Evolutionary conservation across 2,113 vertebrate genomes (phyloP).

Genomic region (Enhydra lutris): DNA sequence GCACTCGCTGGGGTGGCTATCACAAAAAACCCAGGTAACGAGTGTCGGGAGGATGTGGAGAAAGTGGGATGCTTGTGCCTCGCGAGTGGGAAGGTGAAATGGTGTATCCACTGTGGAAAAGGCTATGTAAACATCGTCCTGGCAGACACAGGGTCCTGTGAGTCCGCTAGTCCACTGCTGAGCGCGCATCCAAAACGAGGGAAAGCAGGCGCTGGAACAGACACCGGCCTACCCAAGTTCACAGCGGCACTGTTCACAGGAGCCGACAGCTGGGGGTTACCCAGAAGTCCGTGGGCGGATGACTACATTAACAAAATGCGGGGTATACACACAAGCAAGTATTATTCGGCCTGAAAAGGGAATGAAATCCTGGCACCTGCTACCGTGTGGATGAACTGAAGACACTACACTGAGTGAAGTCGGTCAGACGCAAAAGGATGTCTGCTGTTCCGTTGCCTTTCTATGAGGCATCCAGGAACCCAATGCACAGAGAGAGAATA

Average conservation of each 20-base stretch:
- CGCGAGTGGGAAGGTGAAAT: neutral
- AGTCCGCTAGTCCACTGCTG: neutral
- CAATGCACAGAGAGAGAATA: neutral
- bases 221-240: neutral
- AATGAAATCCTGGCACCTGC: neutral
- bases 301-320: neutral
- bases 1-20: no score
- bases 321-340: neutral
- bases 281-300: no score
- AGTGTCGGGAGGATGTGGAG: neutral
- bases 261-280: neutral
- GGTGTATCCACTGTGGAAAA: neutral
- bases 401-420: neutral
- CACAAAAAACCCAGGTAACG: no score
- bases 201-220: neutral
- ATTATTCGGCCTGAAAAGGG: neutral
- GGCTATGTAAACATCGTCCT: fast-evolving
- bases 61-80: fast-evolving
- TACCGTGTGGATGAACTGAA: neutral
- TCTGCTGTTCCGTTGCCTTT: neutral
- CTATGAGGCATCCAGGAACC: neutral
- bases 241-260: neutral
- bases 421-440: neutral
- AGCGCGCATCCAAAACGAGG: neutral
- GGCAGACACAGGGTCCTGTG: fast-evolving